Conservation (phyloP, 1,140 invertebrate species). For the Solenopsis invicta region DNA sequence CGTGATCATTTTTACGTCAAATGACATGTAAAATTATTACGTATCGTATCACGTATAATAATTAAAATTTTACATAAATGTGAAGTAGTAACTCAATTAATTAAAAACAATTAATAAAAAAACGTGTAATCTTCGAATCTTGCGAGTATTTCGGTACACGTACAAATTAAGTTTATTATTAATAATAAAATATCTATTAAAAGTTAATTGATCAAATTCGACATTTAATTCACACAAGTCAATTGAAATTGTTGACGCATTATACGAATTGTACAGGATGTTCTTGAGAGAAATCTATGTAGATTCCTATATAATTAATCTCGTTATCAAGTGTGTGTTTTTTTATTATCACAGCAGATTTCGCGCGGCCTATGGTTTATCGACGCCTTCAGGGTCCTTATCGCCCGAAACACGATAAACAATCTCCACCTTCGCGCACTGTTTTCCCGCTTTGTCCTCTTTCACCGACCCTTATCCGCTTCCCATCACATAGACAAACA, state of each 20-base stretch:
- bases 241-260: neutral
- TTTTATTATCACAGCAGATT: slow-evolving; percentile 5
- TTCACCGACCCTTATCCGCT: slow-evolving; percentile 41
- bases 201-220: neutral
- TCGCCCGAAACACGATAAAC: slow-evolving; percentile 67
- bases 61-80: neutral
- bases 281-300: neutral
- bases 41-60: neutral
- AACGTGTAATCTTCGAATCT: neutral
- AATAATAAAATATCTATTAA: neutral
- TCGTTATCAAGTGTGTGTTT: neutral
- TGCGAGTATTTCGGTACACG: neutral
- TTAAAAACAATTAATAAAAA: neutral
- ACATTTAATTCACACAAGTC: neutral
- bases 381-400: slow-evolving; percentile 40
- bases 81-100: neutral
- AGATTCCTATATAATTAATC: neutral
- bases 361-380: slow-evolving; percentile 9
- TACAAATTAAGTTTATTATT: neutral
- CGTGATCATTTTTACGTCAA: slow-evolving; percentile 1
- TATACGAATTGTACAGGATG: too few species aligned
- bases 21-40: neutral
- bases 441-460: slow-evolving; percentile 65
- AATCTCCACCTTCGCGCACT: slow-evolving; percentile 54
- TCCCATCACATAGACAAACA: slow-evolving; percentile 69